Evolutionary conservation across 2,113 vertebrate species (phyloP).

Genomic region (Corydoras maculifer): DNA sequence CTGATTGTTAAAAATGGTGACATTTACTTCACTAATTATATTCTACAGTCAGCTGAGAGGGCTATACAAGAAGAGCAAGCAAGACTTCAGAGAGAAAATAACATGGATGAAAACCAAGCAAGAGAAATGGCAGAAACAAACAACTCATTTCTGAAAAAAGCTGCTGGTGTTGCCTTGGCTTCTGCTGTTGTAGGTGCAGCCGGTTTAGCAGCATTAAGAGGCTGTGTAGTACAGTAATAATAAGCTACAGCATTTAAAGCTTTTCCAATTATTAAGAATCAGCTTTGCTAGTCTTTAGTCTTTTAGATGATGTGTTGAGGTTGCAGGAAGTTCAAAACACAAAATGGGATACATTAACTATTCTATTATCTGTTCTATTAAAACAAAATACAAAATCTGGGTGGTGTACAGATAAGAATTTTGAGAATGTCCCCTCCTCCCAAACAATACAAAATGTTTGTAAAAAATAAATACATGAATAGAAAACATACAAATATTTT

Average conservation of each 20-base stretch:
- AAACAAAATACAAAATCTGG: too few species aligned
- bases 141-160: background rate
- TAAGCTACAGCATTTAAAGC: background rate
- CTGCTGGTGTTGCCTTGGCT: background rate
- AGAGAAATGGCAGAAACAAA: constrained; percentile 22
- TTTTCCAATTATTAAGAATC: too few species aligned
- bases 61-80: constrained; percentile 23
- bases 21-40: constrained; percentile 23
- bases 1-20: constrained; percentile 15
- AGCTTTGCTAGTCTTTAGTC: too few species aligned
- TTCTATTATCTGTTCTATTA: too few species aligned
- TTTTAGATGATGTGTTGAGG: too few species aligned
- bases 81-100: constrained; percentile 6
- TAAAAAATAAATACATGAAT: too few species aligned
- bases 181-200: background rate
- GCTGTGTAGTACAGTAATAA: background rate
- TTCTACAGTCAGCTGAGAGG: constrained; percentile 18
- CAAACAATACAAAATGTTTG: too few species aligned
- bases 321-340: too few species aligned
- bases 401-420: too few species aligned
- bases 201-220: background rate
- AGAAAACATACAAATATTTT: too few species aligned
- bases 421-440: too few species aligned
- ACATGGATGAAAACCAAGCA: constrained; percentile 5
- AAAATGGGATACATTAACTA: too few species aligned